Percentiles rank a stretch among this genome's conserved stretches.
Conservation (phyloP, 2,113 vertebrate species). For the Podocnemis expansa region DNA sequence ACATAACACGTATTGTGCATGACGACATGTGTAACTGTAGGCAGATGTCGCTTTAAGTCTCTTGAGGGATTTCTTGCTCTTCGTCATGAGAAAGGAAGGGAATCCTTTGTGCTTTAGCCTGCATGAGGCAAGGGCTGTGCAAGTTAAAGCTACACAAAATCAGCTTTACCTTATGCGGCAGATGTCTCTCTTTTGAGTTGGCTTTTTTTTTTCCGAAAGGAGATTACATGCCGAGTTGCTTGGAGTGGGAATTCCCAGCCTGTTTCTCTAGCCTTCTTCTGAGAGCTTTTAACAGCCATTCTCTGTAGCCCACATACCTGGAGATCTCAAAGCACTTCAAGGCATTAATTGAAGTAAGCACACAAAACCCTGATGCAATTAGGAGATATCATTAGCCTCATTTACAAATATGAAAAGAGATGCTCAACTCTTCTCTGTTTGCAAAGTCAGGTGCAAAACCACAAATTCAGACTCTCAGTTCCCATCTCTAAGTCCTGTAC, state of each 20-base stretch:
- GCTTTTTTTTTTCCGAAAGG: neutral
- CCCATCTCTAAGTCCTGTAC: neutral
- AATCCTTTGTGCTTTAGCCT: conserved; percentile 40
- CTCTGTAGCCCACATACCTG: neutral
- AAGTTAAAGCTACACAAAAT: conserved; percentile 39
- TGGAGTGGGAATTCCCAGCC: neutral
- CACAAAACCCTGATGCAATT: neutral
- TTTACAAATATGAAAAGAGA: neutral
- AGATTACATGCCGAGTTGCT: neutral
- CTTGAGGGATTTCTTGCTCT: neutral
- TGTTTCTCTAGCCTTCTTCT: neutral
- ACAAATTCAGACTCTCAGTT: neutral
- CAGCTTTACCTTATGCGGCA: conserved; percentile 26
- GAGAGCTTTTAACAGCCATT: neutral
- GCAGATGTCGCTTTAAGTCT: conserved; percentile 24
- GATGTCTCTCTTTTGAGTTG: neutral
- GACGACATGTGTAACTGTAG: neutral
- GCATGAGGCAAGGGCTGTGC: neutral
- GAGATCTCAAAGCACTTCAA: neutral
- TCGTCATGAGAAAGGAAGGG: neutral
- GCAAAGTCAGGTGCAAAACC: neutral
- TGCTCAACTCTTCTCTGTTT: neutral
- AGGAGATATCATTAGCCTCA: neutral
- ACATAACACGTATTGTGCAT: neutral
- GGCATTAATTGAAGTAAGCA: neutral